Percentiles rank a stretch among this genome's conserved stretches.
These are phyloP conservation scores for Neria commutata DNA, from an alignment of 2,888 invertebrate genomes.

Conservation along the genomic window DNA sequence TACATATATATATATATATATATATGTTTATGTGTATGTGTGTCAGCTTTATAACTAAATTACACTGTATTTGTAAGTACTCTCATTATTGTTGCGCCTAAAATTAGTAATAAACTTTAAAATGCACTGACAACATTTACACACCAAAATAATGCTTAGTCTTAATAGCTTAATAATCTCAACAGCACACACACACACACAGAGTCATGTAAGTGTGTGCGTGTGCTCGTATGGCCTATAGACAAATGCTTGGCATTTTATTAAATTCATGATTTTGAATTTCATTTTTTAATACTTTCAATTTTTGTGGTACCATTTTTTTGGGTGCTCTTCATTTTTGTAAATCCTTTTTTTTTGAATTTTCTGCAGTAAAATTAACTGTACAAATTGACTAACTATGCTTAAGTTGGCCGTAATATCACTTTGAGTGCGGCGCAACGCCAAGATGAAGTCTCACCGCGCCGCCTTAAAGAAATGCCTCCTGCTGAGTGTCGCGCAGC, in stretches of 20 bases:
- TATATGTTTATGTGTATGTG: neutral
- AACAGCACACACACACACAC: conserved; percentile 1
- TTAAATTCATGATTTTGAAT: no score
- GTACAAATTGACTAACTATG: conserved; percentile 51
- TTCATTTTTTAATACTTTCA: neutral
- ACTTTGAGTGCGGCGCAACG: conserved; percentile 20
- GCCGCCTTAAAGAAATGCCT: conserved; percentile 49
- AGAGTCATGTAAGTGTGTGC: neutral
- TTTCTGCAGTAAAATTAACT: conserved; percentile 7
- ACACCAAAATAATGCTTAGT: neutral
- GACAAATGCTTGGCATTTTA: conserved; percentile 15
- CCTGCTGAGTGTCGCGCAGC: conserved; percentile 27
- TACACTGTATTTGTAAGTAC: no score
- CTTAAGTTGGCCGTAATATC: conserved; percentile 27
- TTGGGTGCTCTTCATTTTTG: conserved; percentile 3
- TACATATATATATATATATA: neutral
- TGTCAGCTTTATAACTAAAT: neutral
- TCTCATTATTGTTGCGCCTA: conserved; percentile 5
- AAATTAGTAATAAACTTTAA: no score
- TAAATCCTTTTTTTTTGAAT: conserved; percentile 10
- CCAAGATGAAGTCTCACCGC: no score
- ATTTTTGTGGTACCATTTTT: neutral
- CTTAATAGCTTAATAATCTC: neutral
- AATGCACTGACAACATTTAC: conserved; percentile 1
- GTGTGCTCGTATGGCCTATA: neutral